Conservation (phyloP, 2,888 invertebrate genomes). For the Drosophila melanosoma region DNA sequence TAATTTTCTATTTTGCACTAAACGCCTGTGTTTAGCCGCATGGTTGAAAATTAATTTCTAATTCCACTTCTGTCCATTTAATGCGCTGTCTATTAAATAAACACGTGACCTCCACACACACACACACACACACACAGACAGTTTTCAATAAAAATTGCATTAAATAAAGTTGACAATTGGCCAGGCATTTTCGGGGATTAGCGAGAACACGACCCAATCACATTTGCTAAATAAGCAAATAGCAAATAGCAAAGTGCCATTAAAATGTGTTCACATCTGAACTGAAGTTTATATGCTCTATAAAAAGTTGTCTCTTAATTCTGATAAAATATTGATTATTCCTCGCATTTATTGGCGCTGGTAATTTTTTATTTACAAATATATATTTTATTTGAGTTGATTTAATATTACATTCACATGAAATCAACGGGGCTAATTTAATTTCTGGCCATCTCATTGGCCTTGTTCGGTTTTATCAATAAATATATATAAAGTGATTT, state of each 20-base stretch:
- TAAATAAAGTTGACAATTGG: conserved; percentile 71
- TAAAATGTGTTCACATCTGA: not conserved
- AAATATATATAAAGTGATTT: not conserved
- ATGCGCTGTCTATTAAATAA: conserved; percentile 67
- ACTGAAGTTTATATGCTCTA: conserved; percentile 20
- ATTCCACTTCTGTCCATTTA: conserved; percentile 53
- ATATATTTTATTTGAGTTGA: not conserved
- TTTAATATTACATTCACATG: not conserved
- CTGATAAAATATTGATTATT: not conserved
- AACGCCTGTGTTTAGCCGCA: conserved; percentile 59
- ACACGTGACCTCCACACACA: conserved; percentile 15
- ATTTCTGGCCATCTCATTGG: not conserved
- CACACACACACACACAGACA: not conserved
- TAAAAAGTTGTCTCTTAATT: not conserved
- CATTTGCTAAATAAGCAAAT: conserved; percentile 42
- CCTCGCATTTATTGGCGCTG: not conserved
- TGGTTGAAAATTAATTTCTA: conserved; percentile 69
- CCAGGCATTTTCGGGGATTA: conserved; percentile 63
- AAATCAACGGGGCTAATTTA: not conserved
- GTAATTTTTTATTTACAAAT: not conserved
- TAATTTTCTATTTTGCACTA: conserved; percentile 27
- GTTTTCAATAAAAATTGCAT: conserved; percentile 57
- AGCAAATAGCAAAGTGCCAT: conserved; percentile 15
- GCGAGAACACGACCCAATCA: conserved; percentile 60
- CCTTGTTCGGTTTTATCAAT: not conserved